Base-by-base conservation (phyloP, 1,140 invertebrate species). In the Hypsibius dujardini region DNA sequence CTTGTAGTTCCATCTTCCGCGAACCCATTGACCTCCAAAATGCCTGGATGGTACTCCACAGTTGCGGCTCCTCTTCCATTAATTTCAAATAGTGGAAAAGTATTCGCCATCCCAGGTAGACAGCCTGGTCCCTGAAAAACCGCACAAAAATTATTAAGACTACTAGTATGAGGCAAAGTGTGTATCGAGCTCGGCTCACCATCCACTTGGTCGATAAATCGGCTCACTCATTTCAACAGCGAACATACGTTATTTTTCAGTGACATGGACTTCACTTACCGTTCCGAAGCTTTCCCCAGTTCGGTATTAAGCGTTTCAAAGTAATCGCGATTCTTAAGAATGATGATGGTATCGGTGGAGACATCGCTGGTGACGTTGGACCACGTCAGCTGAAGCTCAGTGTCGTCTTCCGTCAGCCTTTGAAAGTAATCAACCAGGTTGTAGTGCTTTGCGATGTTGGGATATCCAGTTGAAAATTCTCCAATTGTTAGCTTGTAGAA, bases 321-420 rank as follows among this genome's bases (percentile, higher is more conserved):
- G 42, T 67, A 67, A 42, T 67, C 62, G 62, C 62, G 62, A 42
- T 67, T 67, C 62, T 67, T 67, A 7, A 56, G 7, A 12, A 67
- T 67, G 62, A 45, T 45, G 12, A 67, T 42, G 3, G 42, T 67
- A 42, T 67, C 62, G 12, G 12, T 3, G 12, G 12, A 7, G 62
- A 67, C 3, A 42, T 7, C 12, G 62, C 62, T 67, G 62, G 62
- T 67, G 12, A 15, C 62, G 62, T 12, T 56, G 28, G 28, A 28
- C 28, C 28, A 28, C 28, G 28, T 28, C 28, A 56, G 50, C 7
- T 56, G 7, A n/a, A 56, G 50, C 7, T 56, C 7, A 7, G 12
- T 42, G 12, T 67, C 62, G 62, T 12, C 62, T 45, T 67, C 42
- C 42, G 12, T 12, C 62, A 67, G 62, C 45, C 3, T 42, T 7